Evolutionary conservation across 2,888 invertebrate genomes (phyloP), one percentile per base, ranked within the genome.

Genomic region (Steinernema scapterisci): DNA sequence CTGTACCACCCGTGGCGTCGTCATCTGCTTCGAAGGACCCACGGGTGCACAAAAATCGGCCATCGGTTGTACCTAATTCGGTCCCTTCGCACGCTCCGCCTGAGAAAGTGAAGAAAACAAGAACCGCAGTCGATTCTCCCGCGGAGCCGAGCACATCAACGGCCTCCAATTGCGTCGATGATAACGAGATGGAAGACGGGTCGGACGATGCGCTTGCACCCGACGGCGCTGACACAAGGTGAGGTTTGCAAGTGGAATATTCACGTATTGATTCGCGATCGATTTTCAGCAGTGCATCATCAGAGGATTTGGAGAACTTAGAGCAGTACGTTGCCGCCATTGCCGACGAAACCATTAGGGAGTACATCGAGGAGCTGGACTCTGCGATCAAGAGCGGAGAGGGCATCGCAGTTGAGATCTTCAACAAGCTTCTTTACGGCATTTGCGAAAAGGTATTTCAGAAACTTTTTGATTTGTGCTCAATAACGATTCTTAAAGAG

Each of bases 401-500:
- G 6, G 73, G 71, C 9, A 77, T 75, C 54, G 72, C 56, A 1
- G 54, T 45, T 27, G 75, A 71, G 45, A 63, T 51, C 1, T 73
- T 78, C 45, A 74, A 72, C 31, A 70, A 72, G 44, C 54, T 77
- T 9, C 52, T 78, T 19, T 56, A 71, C 21, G 70, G 51, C 25
- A 70, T 78, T 23, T 75, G 52, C 25, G 75, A 78, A 45, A 71
- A 77, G 54, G 78, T 77, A 23, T 1, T 70, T 6, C 3, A 3
- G 13, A 1, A 25, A 71, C 16, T n/a, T 7, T 23, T 72, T 19
- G 25, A 56, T 6, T 21, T 23, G 19, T 19, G 21, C 0, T 9
- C 19, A 13, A 48, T 25, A 21, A 31, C 27, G 25, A 1, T 56
- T 23, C 23, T 76, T 80, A 54, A 43, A 83, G 82, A 82, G 79